Conservation (phyloP, 2,888 invertebrate genomes). For the Drepanosiphum platanoidis region DNA sequence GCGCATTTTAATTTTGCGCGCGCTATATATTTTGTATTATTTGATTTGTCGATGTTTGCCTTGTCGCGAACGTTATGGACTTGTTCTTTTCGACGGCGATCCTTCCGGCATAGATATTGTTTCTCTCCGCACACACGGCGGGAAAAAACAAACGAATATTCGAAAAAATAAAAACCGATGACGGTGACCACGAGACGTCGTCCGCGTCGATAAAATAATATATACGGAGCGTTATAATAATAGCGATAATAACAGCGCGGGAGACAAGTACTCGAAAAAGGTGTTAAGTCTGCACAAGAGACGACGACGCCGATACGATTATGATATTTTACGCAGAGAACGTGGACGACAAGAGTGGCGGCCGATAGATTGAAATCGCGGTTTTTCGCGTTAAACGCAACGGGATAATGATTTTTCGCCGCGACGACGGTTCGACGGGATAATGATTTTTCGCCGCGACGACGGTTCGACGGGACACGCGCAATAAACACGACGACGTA, state of each 20-base stretch:
- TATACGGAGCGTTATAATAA: not conserved
- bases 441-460: not conserved
- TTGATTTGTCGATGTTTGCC: not conserved
- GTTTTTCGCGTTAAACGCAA: not conserved
- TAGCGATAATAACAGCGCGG: not conserved
- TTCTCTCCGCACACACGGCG: not conserved
- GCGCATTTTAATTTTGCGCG: slow-evolving; percentile 3
- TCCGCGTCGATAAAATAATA: not conserved
- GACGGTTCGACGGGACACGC: no score
- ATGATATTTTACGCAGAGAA: not conserved
- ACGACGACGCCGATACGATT: not conserved
- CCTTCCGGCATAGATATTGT: not conserved
- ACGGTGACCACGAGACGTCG: not conserved
- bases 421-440: not conserved
- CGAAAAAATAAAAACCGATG: not conserved
- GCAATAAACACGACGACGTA: not conserved
- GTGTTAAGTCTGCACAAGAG: not conserved
- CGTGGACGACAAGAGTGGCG: not conserved
- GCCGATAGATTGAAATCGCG: not conserved
- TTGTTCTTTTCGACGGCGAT: not conserved
- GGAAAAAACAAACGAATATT: not conserved
- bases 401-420: no score
- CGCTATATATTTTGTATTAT: not conserved
- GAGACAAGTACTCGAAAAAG: not conserved
- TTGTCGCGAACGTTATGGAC: not conserved